Percentiles rank a stretch among this genome's conserved stretches.
These are phyloP conservation scores for Microcebus lehilahytsara DNA, from an alignment of 2,113 vertebrate genomes.

Conservation along the genomic window DNA sequence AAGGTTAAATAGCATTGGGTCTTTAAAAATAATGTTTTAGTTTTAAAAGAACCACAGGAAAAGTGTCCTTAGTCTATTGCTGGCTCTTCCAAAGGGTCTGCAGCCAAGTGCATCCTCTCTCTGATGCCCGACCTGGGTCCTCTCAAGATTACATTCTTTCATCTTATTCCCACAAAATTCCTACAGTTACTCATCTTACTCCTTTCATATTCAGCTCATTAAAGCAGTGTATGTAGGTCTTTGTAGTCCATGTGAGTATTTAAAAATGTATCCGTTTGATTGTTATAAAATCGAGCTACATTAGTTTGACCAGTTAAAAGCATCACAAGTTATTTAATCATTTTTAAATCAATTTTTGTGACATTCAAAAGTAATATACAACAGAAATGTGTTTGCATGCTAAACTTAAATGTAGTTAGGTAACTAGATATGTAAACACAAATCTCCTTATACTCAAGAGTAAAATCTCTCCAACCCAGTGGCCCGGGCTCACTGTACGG, in stretches of 20 bases:
- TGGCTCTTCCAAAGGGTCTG: background rate
- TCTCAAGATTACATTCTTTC: background rate
- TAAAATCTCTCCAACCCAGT: background rate
- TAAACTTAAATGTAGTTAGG: background rate
- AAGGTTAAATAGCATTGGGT: background rate
- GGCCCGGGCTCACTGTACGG: rapidly evolving
- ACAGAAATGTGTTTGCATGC: background rate
- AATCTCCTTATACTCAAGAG: background rate
- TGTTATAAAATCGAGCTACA: background rate
- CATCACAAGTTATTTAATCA: background rate
- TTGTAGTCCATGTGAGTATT: background rate
- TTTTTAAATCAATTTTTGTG: background rate
- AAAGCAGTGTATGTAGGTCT: background rate
- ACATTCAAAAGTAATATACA: background rate
- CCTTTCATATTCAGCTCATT: background rate
- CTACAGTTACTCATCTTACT: background rate
- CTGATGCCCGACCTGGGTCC: background rate
- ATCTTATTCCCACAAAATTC: background rate
- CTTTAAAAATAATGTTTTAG: background rate
- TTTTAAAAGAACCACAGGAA: background rate
- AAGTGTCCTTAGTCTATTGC: background rate
- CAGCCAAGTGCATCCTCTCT: background rate
- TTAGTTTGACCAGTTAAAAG: background rate
- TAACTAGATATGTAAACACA: rapidly evolving
- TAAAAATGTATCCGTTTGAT: background rate